Percentiles rank a stretch among this genome's conserved stretches.
phyloP scores from a whole-genome alignment of 1,140 invertebrate genomes.

The Harlomillsia oculata region DNA sequence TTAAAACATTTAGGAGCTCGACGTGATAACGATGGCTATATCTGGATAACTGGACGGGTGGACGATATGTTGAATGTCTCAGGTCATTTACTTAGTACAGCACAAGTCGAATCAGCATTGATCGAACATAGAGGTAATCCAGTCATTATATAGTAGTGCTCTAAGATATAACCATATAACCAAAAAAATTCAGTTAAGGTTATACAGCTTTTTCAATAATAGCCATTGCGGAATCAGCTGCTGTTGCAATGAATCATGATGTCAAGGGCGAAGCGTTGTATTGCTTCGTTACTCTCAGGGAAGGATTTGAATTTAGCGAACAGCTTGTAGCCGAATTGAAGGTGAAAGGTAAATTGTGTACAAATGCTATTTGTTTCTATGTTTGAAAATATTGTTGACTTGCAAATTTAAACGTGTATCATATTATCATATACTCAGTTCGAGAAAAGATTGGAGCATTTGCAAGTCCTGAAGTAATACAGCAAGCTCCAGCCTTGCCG shows the following conservation, averaged over 20 bases:
- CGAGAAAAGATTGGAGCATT: slow-evolving; percentile 90
- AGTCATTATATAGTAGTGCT: background rate
- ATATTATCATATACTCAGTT: slow-evolving; percentile 47
- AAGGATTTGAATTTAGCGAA: slow-evolving; percentile 58
- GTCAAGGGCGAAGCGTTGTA: slow-evolving; percentile 94
- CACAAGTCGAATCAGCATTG: slow-evolving; percentile 50
- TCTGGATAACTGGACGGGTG: slow-evolving; percentile 93
- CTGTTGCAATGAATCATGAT: slow-evolving; percentile 72
- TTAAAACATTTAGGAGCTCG: slow-evolving; percentile 55
- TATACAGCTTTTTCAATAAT: slow-evolving; percentile 24
- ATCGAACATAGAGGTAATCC: slow-evolving; percentile 35
- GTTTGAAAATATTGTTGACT: slow-evolving; percentile 2
- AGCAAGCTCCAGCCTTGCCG: slow-evolving; percentile 80
- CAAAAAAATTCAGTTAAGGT: background rate
- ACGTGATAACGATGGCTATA: slow-evolving; percentile 84
- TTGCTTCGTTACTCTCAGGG: slow-evolving; percentile 84
- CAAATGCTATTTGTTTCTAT: background rate
- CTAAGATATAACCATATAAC: background rate
- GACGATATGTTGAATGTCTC: slow-evolving; percentile 98
- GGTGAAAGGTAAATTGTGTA: slow-evolving; percentile 49
- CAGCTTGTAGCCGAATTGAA: slow-evolving; percentile 65
- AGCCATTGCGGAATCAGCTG: slow-evolving; percentile 82
- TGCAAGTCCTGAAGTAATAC: slow-evolving; percentile 88
- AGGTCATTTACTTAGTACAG: slow-evolving; percentile 92
- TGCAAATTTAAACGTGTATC: background rate